phyloP scores from a whole-genome alignment of 2,888 invertebrate species.

The Opisthograptis luteolata region DNA sequence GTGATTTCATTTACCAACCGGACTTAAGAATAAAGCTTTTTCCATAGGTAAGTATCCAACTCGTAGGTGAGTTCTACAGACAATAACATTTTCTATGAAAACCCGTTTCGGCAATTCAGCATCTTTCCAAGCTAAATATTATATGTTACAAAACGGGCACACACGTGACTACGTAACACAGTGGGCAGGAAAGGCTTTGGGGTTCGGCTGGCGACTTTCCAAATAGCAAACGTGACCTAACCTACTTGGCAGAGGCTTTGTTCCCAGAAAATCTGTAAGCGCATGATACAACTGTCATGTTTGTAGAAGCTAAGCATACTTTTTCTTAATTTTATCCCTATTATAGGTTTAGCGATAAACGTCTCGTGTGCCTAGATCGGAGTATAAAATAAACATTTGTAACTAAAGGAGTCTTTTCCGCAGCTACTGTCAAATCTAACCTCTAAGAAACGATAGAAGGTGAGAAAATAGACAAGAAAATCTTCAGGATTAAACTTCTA shows the following conservation, averaged over 20 bases:
- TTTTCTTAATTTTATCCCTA: background rate
- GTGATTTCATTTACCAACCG: no score
- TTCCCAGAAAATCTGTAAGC: constrained; percentile 20
- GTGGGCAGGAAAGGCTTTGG: constrained; percentile 22
- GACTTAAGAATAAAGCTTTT: no score
- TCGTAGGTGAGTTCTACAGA: no score
- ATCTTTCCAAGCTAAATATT: constrained; percentile 17
- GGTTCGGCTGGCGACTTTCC: constrained; percentile 30
- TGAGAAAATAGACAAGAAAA: no score
- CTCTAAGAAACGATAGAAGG: no score
- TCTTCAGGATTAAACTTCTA: no score
- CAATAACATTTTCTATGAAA: constrained; percentile 14
- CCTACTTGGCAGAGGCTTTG: constrained; percentile 34
- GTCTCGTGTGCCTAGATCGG: no score
- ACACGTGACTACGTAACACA: constrained; percentile 18
- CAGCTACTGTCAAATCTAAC: no score
- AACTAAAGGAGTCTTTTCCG: no score
- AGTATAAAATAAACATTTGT: no score
- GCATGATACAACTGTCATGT: constrained; percentile 7
- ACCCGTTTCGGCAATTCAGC: constrained; percentile 9
- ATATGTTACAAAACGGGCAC: constrained; percentile 12
- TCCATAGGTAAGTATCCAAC: no score
- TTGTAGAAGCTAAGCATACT: background rate
- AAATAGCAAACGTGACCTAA: constrained; percentile 30
- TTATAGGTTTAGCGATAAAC: no score